Conservation (phyloP, 2,888 invertebrate genomes). For the Neoaliturus tenellus region DNA sequence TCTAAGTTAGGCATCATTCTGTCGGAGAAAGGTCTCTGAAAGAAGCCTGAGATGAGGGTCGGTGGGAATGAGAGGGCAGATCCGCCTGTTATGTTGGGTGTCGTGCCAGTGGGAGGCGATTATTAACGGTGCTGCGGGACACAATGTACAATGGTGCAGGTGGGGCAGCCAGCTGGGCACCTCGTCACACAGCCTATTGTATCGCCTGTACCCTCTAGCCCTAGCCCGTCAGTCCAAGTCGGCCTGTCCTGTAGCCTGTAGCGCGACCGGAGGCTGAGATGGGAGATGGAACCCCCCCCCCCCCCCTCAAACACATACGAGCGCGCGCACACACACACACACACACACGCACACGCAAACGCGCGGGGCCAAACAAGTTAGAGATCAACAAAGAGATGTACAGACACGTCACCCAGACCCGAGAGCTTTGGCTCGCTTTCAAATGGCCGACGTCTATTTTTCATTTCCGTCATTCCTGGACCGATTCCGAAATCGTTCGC, state of each 20-base stretch:
- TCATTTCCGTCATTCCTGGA: too few species aligned
- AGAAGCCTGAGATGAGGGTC: too few species aligned
- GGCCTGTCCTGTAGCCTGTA: too few species aligned
- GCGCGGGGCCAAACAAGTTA: not conserved
- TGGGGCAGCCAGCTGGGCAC: conserved; percentile 1
- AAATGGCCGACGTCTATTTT: not conserved
- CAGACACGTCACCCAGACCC: not conserved
- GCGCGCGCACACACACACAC: too few species aligned
- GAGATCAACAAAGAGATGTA: not conserved
- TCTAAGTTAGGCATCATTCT: too few species aligned
- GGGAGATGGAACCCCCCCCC: too few species aligned
- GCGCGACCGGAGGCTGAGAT: too few species aligned
- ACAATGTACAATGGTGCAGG: conserved; percentile 19
- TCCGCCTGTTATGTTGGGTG: not conserved
- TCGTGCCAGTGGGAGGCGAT: not conserved
- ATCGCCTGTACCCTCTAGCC: too few species aligned
- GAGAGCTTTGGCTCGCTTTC: not conserved
- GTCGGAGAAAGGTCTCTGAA: too few species aligned
- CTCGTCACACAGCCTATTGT: not conserved
- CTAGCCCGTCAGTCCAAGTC: not conserved
- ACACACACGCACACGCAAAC: too few species aligned
- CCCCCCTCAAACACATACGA: too few species aligned
- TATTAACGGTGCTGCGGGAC: conserved; percentile 11
- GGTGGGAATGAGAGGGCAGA: not conserved
- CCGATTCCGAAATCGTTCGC: too few species aligned